Base-by-base conservation (phyloP, 2,113 vertebrate species). In the Dicaeum eximium region DNA sequence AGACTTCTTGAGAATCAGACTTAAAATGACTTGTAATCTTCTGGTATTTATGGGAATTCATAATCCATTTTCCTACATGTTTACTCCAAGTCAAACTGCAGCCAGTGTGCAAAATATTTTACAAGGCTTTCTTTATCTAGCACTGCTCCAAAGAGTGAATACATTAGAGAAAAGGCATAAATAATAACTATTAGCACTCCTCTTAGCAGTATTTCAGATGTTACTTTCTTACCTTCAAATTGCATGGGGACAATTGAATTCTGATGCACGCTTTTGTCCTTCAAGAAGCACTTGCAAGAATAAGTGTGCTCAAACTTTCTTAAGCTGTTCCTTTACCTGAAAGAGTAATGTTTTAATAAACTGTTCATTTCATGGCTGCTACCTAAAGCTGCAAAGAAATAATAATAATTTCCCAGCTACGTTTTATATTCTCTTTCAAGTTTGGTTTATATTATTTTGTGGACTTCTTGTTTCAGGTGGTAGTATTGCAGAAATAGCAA, bases 401-500 rank as follows among this genome's bases (percentile, higher is more conserved):
- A 40, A 33, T 66, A 40, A 35, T 53, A 0, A 50, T 64, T 80
- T 83, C 38, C 42, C 40, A 64, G 27, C 35, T 88, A 18, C 6
- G 2, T 72, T 88, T 83, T 69, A 57, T 23, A 17, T 83, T 75
- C 8, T 80, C 21, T 75, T 86, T 77, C 45, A 77, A 86, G 37
- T 69, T 27, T 89, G 71, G 7, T 94, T 83, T 89, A 56, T 56
- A 19, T 80, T 94, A 33, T 89, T 80, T 94, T 91, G 80, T 91
- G 87, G 77, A 61, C 58, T 91, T 92, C 66, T 80, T 92, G 67
- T 91, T 95, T 89, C 87, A 91, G 67, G 64, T 92, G 90, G 27
- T 94, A 91, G 45, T 80, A 83, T 48, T 94, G 84, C 94, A 95
- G 87, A 80, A 95, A 61, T 65, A 94, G 24, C 83, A 92, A 80